Conservation (phyloP, 2,888 invertebrate genomes). For the Folsomia manolachei region DNA sequence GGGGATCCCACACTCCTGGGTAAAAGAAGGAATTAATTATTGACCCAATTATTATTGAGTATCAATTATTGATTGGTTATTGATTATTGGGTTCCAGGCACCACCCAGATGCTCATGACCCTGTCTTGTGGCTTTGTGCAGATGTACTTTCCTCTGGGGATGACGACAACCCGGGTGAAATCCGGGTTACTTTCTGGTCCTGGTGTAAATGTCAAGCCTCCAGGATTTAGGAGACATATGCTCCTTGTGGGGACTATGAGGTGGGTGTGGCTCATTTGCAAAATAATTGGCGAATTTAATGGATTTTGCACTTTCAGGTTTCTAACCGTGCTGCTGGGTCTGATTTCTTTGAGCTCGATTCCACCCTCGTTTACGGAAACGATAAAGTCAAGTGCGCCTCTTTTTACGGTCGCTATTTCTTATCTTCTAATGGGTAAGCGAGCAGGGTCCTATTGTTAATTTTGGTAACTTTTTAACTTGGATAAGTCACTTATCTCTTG, state of each 20-base stretch:
- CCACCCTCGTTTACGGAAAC: constrained; percentile 79
- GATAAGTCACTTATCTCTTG: no score
- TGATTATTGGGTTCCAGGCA: constrained; percentile 58
- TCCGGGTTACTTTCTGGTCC: not conserved
- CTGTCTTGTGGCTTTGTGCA: constrained; percentile 71
- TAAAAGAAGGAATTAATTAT: constrained; percentile 52
- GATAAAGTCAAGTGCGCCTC: constrained; percentile 74
- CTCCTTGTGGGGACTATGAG: constrained; percentile 69
- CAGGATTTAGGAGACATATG: constrained; percentile 71
- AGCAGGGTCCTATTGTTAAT: no score
- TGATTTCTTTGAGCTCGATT: constrained; percentile 72
- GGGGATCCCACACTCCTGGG: constrained; percentile 72
- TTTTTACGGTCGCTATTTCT: constrained; percentile 74
- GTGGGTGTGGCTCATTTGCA: no score
- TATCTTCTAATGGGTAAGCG: no score
- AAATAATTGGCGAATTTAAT: not conserved
- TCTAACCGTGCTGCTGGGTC: constrained; percentile 69
- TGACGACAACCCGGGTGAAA: no score
- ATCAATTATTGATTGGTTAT: constrained; percentile 10
- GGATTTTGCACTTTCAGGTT: constrained; percentile 62
- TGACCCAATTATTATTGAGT: constrained; percentile 14
- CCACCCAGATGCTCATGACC: constrained; percentile 73
- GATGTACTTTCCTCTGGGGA: constrained; percentile 70
- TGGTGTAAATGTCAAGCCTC: constrained; percentile 57
- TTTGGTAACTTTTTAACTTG: no score